These are phyloP conservation scores for Zygaena filipendulae DNA, from an alignment of 2,888 invertebrate species.

Conservation along the genomic window DNA sequence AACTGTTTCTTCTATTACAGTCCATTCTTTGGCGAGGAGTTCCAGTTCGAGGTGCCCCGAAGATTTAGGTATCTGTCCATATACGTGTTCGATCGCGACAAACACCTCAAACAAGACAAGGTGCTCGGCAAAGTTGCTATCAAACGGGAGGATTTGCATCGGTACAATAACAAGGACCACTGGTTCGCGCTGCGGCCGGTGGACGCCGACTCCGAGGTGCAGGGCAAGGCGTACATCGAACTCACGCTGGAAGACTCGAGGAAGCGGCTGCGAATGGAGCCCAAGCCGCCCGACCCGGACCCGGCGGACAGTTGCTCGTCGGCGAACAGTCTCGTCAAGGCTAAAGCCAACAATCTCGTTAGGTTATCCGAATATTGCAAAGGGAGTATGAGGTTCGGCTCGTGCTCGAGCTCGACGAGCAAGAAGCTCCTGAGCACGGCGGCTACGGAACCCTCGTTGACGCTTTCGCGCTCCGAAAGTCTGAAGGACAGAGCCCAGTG, in stretches of 20 bases:
- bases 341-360: conserved; percentile 51
- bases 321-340: conserved; percentile 23
- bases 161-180: conserved; percentile 91
- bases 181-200: conserved; percentile 90
- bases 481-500: conserved; percentile 55
- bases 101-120: conserved; percentile 86
- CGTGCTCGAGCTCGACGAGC: conserved; percentile 57
- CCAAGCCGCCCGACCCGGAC: conserved; percentile 56
- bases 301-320: conserved; percentile 38
- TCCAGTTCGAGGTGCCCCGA: conserved; percentile 91
- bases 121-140: conserved; percentile 85
- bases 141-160: conserved; percentile 85
- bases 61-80: conserved; percentile 90
- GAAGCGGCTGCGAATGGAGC: conserved; percentile 60
- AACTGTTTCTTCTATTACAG: conserved; percentile 73
- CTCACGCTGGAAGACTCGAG: conserved; percentile 74
- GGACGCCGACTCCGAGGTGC: conserved; percentile 91
- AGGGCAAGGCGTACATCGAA: conserved; percentile 89
- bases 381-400: conserved; percentile 58
- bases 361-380: conserved; percentile 58
- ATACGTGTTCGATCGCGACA: conserved; percentile 88
- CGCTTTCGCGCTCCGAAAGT: conserved; percentile 58
- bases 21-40: conserved; percentile 94
- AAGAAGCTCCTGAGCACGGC: conserved; percentile 51
- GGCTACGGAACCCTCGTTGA: conserved; percentile 46